phyloP scores from a whole-genome alignment of 2,797 vertebrate species.

The Coregonus sp. region DNA sequence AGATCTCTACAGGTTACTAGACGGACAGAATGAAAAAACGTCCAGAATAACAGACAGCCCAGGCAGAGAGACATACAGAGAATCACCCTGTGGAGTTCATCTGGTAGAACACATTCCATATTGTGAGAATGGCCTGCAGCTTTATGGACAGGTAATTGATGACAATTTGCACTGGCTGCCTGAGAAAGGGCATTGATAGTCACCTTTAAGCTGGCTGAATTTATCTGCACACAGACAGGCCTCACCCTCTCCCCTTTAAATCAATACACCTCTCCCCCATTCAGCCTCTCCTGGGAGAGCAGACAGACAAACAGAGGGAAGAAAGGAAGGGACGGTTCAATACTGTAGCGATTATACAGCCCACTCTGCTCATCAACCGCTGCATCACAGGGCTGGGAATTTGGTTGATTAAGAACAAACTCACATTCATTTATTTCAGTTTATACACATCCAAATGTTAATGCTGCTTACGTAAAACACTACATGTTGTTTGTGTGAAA shows the following conservation, averaged over 20 bases:
- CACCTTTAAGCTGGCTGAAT: conserved; percentile 37
- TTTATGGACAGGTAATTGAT: conserved; percentile 38
- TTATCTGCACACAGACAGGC: conserved; percentile 38
- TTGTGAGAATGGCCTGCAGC: conserved; percentile 14
- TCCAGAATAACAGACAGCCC: conserved; percentile 13
- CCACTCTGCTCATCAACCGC: neutral
- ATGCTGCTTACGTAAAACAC: neutral
- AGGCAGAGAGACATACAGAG: neutral
- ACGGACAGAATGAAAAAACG: neutral
- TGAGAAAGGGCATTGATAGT: conserved; percentile 39
- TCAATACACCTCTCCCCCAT: conserved; percentile 33
- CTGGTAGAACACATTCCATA: neutral
- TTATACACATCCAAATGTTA: neutral
- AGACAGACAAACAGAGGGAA: conserved; percentile 19
- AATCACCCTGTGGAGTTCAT: neutral
- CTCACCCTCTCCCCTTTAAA: conserved; percentile 20
- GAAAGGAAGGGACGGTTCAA: neutral
- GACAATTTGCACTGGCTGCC: conserved; percentile 28
- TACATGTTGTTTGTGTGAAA: neutral
- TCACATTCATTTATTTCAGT: neutral
- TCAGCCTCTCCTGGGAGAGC: conserved; percentile 35
- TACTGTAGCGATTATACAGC: conserved; percentile 2
- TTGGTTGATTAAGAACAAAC: neutral
- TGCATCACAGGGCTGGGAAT: neutral
- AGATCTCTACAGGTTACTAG: neutral